phyloP scores from a whole-genome alignment of 92 coral and sea anemone species.

The Siderastrea radians region DNA sequence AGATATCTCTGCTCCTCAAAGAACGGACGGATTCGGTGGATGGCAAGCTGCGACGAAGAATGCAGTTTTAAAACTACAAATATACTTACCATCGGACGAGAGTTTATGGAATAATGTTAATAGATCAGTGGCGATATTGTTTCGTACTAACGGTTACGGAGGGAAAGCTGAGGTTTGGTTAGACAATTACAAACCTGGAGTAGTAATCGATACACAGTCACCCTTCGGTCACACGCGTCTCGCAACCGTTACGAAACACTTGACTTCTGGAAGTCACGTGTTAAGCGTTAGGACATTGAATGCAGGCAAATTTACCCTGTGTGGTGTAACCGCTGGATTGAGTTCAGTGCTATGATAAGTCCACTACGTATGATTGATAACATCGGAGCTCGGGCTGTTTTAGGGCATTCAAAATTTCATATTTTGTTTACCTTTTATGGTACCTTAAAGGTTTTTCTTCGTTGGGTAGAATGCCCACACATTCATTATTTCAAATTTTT shows the following conservation, averaged over 20 bases:
- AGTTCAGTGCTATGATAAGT: background rate
- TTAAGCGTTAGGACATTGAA: background rate
- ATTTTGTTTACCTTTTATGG: too few species aligned
- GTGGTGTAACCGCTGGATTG: conserved; percentile 4
- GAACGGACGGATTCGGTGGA: conserved; percentile 63
- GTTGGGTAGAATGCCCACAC: too few species aligned
- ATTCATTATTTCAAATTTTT: too few species aligned
- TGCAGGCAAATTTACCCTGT: background rate
- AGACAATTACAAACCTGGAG: conserved; percentile 6
- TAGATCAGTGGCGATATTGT: conserved; percentile 39
- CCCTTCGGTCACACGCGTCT: conserved; percentile 13
- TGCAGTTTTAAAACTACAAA: conserved; percentile 30
- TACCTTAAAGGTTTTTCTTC: too few species aligned
- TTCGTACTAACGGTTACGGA: conserved; percentile 47
- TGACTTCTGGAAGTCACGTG: conserved; percentile 21
- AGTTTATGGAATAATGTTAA: background rate
- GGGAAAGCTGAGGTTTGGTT: conserved; percentile 63
- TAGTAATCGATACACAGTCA: background rate
- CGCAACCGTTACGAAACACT: background rate
- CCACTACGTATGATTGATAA: too few species aligned
- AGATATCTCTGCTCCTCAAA: background rate
- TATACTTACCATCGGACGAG: conserved; percentile 28
- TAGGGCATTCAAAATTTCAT: too few species aligned
- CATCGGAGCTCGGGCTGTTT: too few species aligned
- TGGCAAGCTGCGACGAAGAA: conserved; percentile 55